Percentiles rank a stretch among this genome's conserved stretches.
phyloP scores from a whole-genome alignment of 2,888 invertebrate species.

The Erebia epiphron region DNA sequence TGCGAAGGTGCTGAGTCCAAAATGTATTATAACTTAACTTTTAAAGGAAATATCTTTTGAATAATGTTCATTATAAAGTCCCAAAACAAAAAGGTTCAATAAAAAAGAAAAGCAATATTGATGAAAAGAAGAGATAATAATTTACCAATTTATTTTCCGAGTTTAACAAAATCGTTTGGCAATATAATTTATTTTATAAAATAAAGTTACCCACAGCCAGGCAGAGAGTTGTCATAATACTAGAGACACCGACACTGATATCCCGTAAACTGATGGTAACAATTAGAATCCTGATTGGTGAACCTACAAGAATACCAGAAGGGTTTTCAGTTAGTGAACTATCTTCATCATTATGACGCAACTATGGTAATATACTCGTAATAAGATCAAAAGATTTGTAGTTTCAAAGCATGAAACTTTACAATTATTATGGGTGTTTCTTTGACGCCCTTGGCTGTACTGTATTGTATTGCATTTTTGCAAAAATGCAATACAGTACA shows the following conservation, averaged over 20 bases:
- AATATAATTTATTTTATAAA: constrained; percentile 12
- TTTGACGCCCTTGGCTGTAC: not conserved
- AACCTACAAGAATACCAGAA: not conserved
- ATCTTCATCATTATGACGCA: not conserved
- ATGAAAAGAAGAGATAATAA: constrained; percentile 8
- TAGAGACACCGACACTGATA: not conserved
- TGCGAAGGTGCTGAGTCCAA: too few species aligned
- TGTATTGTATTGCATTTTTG: too few species aligned
- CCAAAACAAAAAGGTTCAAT: constrained; percentile 1
- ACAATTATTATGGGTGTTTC: not conserved
- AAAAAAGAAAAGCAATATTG: constrained; percentile 11
- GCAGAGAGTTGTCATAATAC: not conserved
- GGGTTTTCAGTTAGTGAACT: not conserved
- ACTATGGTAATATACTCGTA: too few species aligned
- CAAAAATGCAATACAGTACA: not conserved
- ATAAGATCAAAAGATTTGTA: not conserved
- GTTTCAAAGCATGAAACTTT: too few species aligned
- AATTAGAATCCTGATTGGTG: not conserved
- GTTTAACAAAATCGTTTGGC: constrained; percentile 4
- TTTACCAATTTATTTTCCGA: constrained; percentile 14
- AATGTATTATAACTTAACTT: too few species aligned
- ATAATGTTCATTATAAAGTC: not conserved
- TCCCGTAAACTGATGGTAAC: not conserved
- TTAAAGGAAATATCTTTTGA: too few species aligned
- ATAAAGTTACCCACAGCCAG: constrained; percentile 7